These are phyloP conservation scores for Leptocoma aspasia DNA, from an alignment of 2,113 vertebrate genomes.

Conservation along the genomic window DNA sequence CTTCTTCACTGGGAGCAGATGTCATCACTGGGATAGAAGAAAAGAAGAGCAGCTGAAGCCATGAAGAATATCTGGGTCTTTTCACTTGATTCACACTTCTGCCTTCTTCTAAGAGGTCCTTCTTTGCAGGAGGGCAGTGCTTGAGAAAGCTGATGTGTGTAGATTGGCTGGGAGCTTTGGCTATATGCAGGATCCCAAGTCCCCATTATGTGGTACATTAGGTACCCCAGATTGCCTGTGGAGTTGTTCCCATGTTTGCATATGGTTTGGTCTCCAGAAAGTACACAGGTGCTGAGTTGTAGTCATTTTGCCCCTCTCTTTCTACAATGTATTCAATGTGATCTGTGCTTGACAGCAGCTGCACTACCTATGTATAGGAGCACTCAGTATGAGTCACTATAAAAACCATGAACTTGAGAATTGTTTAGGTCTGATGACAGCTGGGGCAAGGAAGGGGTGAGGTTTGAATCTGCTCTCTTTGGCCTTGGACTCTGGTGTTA, in stretches of 20 bases:
- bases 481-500: neutral
- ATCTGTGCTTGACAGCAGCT: neutral
- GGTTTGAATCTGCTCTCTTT: neutral
- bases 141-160: neutral
- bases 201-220: neutral
- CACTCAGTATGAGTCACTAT: neutral
- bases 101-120: neutral
- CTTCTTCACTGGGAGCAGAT: neutral
- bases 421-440: neutral
- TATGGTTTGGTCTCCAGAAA: neutral
- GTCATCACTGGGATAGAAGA: neutral
- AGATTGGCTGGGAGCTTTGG: neutral
- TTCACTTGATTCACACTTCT: neutral
- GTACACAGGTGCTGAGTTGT: neutral
- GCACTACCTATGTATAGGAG: neutral
- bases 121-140: neutral
- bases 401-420: neutral
- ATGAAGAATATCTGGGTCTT: neutral
- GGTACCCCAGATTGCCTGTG: neutral
- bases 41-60: neutral
- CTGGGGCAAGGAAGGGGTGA: neutral
- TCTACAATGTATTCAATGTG: neutral
- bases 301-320: neutral
- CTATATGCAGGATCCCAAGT: neutral
- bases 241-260: neutral